Evolutionary conservation across 2,888 invertebrate species (phyloP), one percentile per base, ranked within the genome.

Genomic region (Thera obeliscata): DNA sequence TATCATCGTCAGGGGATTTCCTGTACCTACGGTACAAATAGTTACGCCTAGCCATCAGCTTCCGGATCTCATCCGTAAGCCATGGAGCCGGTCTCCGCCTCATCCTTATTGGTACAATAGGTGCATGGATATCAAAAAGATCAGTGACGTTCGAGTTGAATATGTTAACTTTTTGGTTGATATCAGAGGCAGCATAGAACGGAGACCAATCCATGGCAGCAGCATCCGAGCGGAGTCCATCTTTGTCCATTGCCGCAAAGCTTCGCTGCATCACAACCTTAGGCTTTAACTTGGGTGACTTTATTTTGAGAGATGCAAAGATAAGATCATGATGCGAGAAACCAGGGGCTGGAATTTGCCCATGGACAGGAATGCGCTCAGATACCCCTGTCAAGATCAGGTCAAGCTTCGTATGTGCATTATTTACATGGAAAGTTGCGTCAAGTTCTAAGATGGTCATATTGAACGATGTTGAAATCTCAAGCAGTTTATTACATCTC

Each of bases 261-360:
- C 57, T 57, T 0, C 63, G 56, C 8, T 57, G 63, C 50, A 63
- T 57, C 3, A 63, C n/a, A n/a, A 57, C 4, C 7, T 33, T 57
- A 22, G 63, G 33, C 33, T 57, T 63, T 1, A 9, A 0, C 11
- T 56, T 63, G 4, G 50, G 63, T 3, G 46, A 9, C 36, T 35
- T 63, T 6, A 63, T 50, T 57, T 50, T 49, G 2, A 41, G 8
- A 3, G 56, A 56, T 3, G 57, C 41, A 33, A 36, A 63, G 2
- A 61, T 61, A 3, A 61, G 41, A 6, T 61, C 61, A 41, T 61
- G 61, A 5, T 61, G 61, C 1, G 61, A 61, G n/a, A 61, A 61
- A 0, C 33, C 61, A 5, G 61, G 61, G 5, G 61, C 61, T 3
- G 61, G 54, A 11, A 41, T 43, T 22, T 61, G 61, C 2, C 61